Conservation (phyloP, 2,797 vertebrate species). For the Labroides dimidiatus region DNA sequence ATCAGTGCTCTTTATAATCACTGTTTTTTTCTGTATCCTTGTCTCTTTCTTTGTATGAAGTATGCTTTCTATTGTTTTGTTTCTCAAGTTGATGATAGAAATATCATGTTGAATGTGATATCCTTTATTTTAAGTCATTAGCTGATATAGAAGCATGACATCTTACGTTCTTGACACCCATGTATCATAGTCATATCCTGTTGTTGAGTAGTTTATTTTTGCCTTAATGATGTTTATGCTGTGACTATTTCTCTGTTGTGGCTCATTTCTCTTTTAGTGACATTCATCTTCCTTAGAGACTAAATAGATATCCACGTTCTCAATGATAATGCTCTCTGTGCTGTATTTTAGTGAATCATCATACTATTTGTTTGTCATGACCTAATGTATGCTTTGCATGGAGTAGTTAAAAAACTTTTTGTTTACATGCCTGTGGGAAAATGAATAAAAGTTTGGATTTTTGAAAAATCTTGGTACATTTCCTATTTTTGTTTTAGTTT, state of each 20-base stretch:
- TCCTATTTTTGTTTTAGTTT: not conserved
- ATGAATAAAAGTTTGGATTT: slow-evolving; percentile 60
- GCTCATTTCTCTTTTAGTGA: slow-evolving; percentile 12
- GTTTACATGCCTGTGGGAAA: slow-evolving; percentile 38
- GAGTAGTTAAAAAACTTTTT: slow-evolving; percentile 41
- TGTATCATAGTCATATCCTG: slow-evolving; percentile 8
- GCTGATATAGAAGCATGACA: not conserved
- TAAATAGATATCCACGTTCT: slow-evolving; percentile 5
- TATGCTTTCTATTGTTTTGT: slow-evolving; percentile 25
- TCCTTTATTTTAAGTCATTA: slow-evolving; percentile 11
- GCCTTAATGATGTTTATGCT: slow-evolving; percentile 33
- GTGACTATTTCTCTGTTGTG: slow-evolving; percentile 53
- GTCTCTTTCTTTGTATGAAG: slow-evolving; percentile 4
- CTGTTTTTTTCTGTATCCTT: slow-evolving; percentile 1
- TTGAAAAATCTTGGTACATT: slow-evolving; percentile 3
- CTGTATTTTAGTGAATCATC: slow-evolving; percentile 26
- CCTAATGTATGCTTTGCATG: slow-evolving; percentile 60
- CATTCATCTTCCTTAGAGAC: slow-evolving; percentile 10
- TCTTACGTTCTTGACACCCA: not conserved
- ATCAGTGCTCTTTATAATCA: slow-evolving; percentile 34
- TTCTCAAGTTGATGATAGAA: slow-evolving; percentile 5
- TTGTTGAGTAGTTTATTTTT: slow-evolving; percentile 10
- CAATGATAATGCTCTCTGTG: slow-evolving; percentile 13
- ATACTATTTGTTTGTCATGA: slow-evolving; percentile 1
- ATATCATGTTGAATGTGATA: slow-evolving; percentile 11